Conservation (phyloP, 2,888 invertebrate genomes). For the Lepidocyrtinus sp. region DNA sequence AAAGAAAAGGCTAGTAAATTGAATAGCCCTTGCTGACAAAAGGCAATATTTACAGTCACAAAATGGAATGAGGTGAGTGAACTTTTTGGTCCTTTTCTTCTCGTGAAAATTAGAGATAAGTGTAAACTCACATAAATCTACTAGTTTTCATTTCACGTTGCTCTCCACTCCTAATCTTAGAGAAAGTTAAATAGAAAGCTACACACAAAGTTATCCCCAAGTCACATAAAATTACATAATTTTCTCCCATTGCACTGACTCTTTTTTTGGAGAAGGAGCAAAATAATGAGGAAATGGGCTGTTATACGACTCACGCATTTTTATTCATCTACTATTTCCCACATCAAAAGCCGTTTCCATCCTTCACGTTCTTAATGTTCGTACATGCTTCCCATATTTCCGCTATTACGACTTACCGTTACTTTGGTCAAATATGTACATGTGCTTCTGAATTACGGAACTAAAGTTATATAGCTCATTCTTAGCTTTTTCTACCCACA, state of each 20-base stretch:
- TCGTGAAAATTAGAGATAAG: conserved; percentile 2
- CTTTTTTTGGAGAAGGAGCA: neutral
- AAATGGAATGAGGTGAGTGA: neutral
- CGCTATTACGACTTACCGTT: no score
- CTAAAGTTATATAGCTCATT: conserved; percentile 33
- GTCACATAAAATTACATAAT: neutral
- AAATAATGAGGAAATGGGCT: conserved; percentile 6
- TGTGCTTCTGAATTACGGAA: no score
- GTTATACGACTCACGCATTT: conserved; percentile 7
- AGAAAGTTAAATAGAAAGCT: no score
- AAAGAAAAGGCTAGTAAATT: conserved; percentile 12
- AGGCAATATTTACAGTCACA: neutral
- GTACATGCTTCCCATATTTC: conserved; percentile 2
- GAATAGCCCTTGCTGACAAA: neutral
- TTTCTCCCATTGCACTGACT: neutral
- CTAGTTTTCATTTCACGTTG: no score
- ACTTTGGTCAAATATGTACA: no score
- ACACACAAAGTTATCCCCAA: no score
- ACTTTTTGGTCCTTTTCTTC: neutral
- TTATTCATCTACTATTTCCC: conserved; percentile 8
- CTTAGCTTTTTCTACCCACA: conserved; percentile 33
- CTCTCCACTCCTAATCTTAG: no score
- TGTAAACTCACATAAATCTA: conserved; percentile 8
- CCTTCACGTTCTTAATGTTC: conserved; percentile 3
- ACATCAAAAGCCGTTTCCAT: conserved; percentile 10